Base-by-base conservation (phyloP, 2,888 invertebrate species). In the Scaptomyza tumidula region DNA sequence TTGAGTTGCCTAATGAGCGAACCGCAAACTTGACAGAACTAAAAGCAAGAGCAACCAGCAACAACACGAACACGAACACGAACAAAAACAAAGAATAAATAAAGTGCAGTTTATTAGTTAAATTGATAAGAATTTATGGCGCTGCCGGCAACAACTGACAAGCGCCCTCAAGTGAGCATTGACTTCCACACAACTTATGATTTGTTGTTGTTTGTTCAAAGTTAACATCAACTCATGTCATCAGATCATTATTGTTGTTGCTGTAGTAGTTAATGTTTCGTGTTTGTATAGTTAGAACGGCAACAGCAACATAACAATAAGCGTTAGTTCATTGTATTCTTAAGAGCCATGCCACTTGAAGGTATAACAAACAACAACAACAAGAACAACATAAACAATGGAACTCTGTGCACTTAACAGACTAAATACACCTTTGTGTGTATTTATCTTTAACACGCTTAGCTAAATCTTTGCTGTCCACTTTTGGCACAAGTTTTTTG, bases 241-340 rank as follows among this genome's bases (percentile, higher is more conserved):
- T 84, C 74, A 63, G 46, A 66, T 73, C 54, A 50, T 35, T 44
- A 35, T 43, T 31, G 41, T 35, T 50, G 24, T 43, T 31, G 41
- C 29, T 50, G 24, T 52, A 11, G 16, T 27, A 24, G 13, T 60
- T 37, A 10, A 13, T 27, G 14, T 48, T 27, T 9, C 11, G 6
- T 24, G 7, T 33, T 14, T 7, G 16, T 33, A 46, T 33, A 46
- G 53, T 53, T 45, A 50, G 57, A 44, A 57, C 39, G n/a, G 37
- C 59, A 55, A 65, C 27, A 44, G 55, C 39, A 27, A 31, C 59
- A 45, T 53, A 14, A 75, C 50, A 39, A 39, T 19, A 19, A n/a
- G 27, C 59, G 46, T n/a, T 65, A 50, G 83, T 80, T 83, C 83
- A 76, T 72, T 83, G 83, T 57, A 67, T 83, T 67, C 57, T 65